These are phyloP conservation scores for Drosophila parthenogenetica DNA, from an alignment of 2,888 invertebrate species.

Conservation along the genomic window DNA sequence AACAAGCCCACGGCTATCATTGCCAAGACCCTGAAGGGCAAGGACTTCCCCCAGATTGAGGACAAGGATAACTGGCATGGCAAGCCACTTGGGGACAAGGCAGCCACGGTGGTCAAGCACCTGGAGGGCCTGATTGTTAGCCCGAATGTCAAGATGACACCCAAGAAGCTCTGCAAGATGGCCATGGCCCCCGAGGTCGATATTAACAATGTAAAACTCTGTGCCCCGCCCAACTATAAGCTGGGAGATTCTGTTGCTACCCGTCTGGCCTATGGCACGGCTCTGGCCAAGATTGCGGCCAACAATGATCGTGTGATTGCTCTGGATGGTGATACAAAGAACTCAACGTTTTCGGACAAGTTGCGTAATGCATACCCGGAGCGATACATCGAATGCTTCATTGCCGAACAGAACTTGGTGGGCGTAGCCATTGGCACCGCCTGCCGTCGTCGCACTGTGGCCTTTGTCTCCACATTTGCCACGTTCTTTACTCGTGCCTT, in stretches of 20 bases:
- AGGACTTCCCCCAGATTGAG: conserved; percentile 94
- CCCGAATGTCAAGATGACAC: conserved; percentile 85
- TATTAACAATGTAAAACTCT: conserved; percentile 90
- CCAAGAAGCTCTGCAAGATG: conserved; percentile 88
- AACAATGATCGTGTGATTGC: conserved; percentile 94
- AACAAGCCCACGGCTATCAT: conserved; percentile 96
- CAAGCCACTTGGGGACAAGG: conserved; percentile 95
- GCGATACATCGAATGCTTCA: conserved; percentile 98
- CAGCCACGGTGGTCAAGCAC: conserved; percentile 89
- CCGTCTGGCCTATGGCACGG: conserved; percentile 96
- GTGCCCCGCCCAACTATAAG: conserved; percentile 93
- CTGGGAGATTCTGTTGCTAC: conserved; percentile 93
- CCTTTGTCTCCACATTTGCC: conserved; percentile 98
- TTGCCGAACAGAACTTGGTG: conserved; percentile 99
- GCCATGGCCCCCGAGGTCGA: conserved; percentile 90
- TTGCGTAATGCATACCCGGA: conserved; percentile 90
- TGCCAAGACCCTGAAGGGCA: conserved; percentile 98
- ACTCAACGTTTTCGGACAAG: conserved; percentile 98
- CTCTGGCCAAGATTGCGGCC: conserved; percentile 93
- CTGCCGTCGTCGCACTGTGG: conserved; percentile 95
- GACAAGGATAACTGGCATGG: conserved; percentile 99
- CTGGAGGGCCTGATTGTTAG: conserved; percentile 86
- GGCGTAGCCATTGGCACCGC: conserved; percentile 98
- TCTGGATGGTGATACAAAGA: conserved; percentile 99
- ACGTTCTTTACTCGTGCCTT: conserved; percentile 98